Evolutionary conservation across 2,113 vertebrate genomes (phyloP), one percentile per base, ranked within the genome.

Genomic region (Vulpes lagopus): DNA sequence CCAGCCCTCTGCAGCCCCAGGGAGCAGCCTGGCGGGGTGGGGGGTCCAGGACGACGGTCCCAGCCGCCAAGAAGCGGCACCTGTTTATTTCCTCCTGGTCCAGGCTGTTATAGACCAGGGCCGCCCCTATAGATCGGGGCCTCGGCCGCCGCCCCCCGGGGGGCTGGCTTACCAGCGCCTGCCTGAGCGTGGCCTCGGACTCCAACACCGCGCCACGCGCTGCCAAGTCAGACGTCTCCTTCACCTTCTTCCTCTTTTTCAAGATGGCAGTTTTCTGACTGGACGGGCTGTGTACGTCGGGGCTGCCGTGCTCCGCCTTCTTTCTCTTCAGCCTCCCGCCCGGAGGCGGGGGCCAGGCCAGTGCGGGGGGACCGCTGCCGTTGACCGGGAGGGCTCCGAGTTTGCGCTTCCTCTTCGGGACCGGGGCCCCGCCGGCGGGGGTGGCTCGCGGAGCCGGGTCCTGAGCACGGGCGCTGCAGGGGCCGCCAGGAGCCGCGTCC

Each of bases 211-310:
- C 96, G 0, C 97, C 98, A 49, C n/a, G 51, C 82, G 98, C 98
- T 0, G 94, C 78, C 22, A 94, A 79, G 51, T 93, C 94, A 0
- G 97, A 67, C 65, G 89, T 51, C 43, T 97, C 98, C 67, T 97
- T 98, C 59, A 93, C 67, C 67, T 96, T 98, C 93, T 98, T 99
- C 95, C 98, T 99, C 91, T 97, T 99, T 89, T 98, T 98, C 85
- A 98, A 65, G 51, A 90, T 8, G 43, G 89, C 57, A 35, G 79
- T 35, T 89, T 98, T 98, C 55, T 98, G 98, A 53, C 17, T 91
- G 32, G 97, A 85, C 16, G 79, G 57, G 38, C 62, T 67, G 5
- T 38, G 30, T 15, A 89, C 96, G 59, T 97, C 95, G 53, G 97
- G 94, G 73, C 51, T 53, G 87, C 95, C 0, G 0, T 94, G 78